A percentile compares a stretch with the other conserved stretches of the same genome.
Conservation (phyloP, 2,113 vertebrate genomes). For the Pampusana beccarii region DNA sequence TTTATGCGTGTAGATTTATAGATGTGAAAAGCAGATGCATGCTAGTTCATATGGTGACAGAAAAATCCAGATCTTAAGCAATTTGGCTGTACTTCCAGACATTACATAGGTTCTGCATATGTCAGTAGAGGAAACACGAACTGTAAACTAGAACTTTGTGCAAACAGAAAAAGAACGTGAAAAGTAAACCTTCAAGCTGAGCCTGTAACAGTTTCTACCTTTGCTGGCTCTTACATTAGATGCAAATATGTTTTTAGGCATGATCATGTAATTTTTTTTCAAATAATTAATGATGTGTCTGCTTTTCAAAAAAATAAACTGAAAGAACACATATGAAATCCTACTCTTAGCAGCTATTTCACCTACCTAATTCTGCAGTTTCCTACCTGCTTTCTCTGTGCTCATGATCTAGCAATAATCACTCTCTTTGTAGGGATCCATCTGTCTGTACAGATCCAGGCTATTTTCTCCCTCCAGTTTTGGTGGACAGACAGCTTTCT, state of each 20-base stretch:
- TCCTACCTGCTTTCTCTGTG: not conserved
- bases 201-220: not conserved
- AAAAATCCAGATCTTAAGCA: not conserved
- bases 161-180: not conserved
- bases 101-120: not conserved
- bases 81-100: conserved; percentile 27
- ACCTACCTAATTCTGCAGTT: not conserved
- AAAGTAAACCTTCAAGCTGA: not conserved
- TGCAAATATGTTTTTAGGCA: not conserved
- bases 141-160: not conserved
- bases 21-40: conserved; percentile 23
- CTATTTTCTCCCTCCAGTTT: not conserved
- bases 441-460: not conserved
- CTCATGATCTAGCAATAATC: not conserved
- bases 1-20: not conserved
- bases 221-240: not conserved
- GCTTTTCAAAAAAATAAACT: not conserved
- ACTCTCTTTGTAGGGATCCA: not conserved
- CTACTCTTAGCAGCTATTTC: not conserved
- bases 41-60: not conserved
- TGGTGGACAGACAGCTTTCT: not conserved
- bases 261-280: not conserved
- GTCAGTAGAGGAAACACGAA: not conserved
- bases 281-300: not conserved
- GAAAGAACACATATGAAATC: not conserved